Percentiles rank a stretch among this genome's conserved stretches.
Conservation (phyloP, 2,797 vertebrate species). For the Cirrhinus molitorella region DNA sequence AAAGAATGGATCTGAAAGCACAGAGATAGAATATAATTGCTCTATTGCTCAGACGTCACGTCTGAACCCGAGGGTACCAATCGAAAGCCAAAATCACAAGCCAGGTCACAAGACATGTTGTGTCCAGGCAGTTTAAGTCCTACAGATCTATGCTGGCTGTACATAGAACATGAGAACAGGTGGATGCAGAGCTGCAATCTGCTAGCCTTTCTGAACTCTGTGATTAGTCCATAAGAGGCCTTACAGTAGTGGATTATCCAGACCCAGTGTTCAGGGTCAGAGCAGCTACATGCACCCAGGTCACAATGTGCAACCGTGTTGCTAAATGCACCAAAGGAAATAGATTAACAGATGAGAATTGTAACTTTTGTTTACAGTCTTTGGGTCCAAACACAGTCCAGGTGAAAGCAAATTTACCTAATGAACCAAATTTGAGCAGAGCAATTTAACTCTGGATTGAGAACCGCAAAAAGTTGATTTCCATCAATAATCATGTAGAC, state of each 20-base stretch:
- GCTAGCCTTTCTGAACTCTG: constrained; percentile 48
- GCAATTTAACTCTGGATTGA: neutral
- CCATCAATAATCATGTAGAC: no score
- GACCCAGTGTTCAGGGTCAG: constrained; percentile 28
- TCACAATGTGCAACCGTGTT: constrained; percentile 31
- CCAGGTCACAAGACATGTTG: constrained; percentile 20
- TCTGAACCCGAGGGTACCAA: neutral
- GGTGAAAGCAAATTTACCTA: neutral
- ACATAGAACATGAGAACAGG: constrained; percentile 19
- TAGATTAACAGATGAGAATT: neutral
- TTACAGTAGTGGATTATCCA: constrained; percentile 49
- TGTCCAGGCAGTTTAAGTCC: constrained; percentile 25
- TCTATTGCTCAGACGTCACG: neutral
- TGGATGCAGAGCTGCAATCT: constrained; percentile 21
- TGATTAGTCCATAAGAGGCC: constrained; percentile 51
- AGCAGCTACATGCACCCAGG: constrained; percentile 39
- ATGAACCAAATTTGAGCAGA: neutral
- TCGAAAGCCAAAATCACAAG: neutral
- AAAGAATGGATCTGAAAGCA: constrained; percentile 11
- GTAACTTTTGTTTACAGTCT: constrained; percentile 20
- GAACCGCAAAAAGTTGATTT: neutral
- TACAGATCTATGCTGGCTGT: constrained; percentile 8
- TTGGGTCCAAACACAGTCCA: neutral
- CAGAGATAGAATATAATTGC: neutral
- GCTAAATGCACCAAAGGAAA: constrained; percentile 27